A percentile compares a stretch with the other conserved stretches of the same genome.
These are phyloP conservation scores for Balaenoptera acutorostrata DNA, from an alignment of 2,113 vertebrate genomes.

Conservation along the genomic window DNA sequence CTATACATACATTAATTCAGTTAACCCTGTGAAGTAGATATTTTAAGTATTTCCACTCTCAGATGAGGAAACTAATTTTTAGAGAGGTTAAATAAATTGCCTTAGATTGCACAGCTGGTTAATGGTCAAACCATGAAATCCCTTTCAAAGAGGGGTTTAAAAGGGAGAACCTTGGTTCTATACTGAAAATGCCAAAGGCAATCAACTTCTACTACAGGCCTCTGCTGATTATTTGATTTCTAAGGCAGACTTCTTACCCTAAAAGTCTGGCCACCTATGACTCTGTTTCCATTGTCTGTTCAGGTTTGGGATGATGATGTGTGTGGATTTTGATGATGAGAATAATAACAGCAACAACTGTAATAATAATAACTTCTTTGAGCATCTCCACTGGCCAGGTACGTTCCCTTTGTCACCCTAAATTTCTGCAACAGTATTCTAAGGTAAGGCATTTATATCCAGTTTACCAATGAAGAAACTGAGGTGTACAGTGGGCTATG, in stretches of 20 bases:
- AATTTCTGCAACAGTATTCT: neutral
- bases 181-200: neutral
- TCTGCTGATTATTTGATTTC: neutral
- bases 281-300: accelerated
- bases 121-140: neutral
- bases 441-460: neutral
- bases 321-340: neutral
- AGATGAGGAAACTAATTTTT: neutral
- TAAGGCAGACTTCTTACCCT: neutral
- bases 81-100: neutral
- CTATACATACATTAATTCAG: neutral
- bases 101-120: neutral
- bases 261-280: neutral
- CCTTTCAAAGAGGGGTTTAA: neutral
- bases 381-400: neutral
- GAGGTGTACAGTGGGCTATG: neutral
- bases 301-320: neutral
- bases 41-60: neutral
- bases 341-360: neutral
- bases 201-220: neutral
- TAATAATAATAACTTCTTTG: neutral
- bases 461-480: neutral
- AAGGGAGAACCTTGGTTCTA: neutral
- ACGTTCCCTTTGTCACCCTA: neutral
- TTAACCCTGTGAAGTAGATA: neutral